A percentile compares a stretch with the other conserved stretches of the same genome.
phyloP scores from a whole-genome alignment of 2,888 invertebrate species.

The Papilio protenor region DNA sequence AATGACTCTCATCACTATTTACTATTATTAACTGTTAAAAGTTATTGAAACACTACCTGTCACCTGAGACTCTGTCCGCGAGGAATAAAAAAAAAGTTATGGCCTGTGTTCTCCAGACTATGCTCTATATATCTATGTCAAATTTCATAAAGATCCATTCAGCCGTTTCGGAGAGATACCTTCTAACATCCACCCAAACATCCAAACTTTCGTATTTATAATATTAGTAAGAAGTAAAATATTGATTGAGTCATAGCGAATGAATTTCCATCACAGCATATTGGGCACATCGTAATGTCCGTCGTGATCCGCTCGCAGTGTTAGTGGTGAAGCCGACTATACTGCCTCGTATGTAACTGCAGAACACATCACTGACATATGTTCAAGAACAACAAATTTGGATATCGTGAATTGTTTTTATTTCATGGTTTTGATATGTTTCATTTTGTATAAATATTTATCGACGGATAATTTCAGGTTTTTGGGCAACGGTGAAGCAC shows the following conservation, averaged over 20 bases:
- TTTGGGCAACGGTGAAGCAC: conserved; percentile 81
- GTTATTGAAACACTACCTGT: background rate
- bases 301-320: conserved; percentile 13
- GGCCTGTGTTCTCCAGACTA: too few species aligned
- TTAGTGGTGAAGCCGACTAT: conserved; percentile 16
- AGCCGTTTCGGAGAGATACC: too few species aligned
- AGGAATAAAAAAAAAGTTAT: too few species aligned
- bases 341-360: conserved; percentile 16
- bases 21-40: background rate
- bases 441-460: conserved; percentile 2
- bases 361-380: background rate
- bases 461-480: conserved; percentile 58
- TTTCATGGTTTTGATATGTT: background rate
- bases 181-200: too few species aligned
- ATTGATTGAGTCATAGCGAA: conserved; percentile 1
- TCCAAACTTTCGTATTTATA: too few species aligned
- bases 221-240: background rate
- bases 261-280: background rate
- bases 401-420: conserved; percentile 10
- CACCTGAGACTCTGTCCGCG: too few species aligned
- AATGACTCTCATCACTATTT: background rate
- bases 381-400: background rate
- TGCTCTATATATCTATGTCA: too few species aligned
- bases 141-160: too few species aligned
- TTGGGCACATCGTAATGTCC: conserved; percentile 1